Percentiles rank a stretch among this genome's conserved stretches.
These are phyloP conservation scores for Labeo rohita DNA, from an alignment of 2,113 vertebrate species.

Conservation along the genomic window DNA sequence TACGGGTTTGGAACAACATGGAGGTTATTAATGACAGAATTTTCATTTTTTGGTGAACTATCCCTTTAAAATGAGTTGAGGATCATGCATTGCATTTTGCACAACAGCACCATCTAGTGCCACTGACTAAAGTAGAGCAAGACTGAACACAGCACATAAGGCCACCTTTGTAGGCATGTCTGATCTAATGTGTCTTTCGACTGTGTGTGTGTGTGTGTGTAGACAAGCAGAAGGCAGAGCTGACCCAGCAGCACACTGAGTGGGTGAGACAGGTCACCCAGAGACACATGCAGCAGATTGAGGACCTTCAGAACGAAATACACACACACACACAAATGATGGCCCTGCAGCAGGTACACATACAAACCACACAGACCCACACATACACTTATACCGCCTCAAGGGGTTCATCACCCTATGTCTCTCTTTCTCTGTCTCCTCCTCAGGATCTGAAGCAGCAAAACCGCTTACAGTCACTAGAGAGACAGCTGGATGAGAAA, in stretches of 20 bases:
- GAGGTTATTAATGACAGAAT: too few species aligned
- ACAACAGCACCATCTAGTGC: background rate
- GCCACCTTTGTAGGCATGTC: slow-evolving; percentile 37
- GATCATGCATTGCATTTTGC: background rate
- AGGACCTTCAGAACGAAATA: slow-evolving; percentile 82
- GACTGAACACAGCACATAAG: background rate
- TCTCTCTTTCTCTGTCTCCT: background rate
- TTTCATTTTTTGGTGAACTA: too few species aligned
- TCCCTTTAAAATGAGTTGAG: background rate
- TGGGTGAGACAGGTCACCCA: slow-evolving; percentile 82
- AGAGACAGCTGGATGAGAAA: slow-evolving; percentile 78
- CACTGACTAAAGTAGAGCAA: background rate
- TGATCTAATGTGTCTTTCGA: slow-evolving; percentile 37
- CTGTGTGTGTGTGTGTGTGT: slow-evolving; percentile 53
- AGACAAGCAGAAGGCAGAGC: slow-evolving; percentile 87
- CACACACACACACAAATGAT: slow-evolving; percentile 78
- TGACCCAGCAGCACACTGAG: slow-evolving; percentile 83
- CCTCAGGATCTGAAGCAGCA: slow-evolving; percentile 82
- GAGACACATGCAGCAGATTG: slow-evolving; percentile 87
- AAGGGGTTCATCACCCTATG: background rate
- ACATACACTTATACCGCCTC: background rate
- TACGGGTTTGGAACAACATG: too few species aligned
- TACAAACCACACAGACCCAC: slow-evolving; percentile 17
- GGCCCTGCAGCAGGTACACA: slow-evolving; percentile 77
- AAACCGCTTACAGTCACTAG: slow-evolving; percentile 80